These are phyloP conservation scores for Drosophila mulleri DNA, from an alignment of 2,888 invertebrate genomes.

Conservation along the genomic window DNA sequence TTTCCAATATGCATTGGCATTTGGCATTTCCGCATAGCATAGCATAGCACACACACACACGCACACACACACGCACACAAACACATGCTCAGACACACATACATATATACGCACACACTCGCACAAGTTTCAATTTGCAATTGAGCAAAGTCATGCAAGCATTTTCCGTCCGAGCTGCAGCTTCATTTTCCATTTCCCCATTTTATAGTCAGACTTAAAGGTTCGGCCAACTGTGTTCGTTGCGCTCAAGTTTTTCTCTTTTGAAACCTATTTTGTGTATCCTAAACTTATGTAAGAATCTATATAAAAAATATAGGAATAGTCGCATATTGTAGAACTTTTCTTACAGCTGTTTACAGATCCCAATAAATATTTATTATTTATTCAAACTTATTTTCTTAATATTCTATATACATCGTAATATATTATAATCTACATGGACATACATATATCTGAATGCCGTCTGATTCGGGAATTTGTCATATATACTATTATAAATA, in stretches of 20 bases:
- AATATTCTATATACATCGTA: no score
- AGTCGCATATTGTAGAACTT: neutral
- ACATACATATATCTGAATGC: no score
- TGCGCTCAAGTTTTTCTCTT: slow-evolving; percentile 31
- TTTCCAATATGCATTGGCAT: slow-evolving; percentile 76
- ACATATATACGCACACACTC: neutral
- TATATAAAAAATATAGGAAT: neutral
- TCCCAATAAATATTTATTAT: neutral
- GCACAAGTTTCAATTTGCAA: slow-evolving; percentile 59
- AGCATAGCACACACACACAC: slow-evolving; percentile 3
- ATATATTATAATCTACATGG: no score
- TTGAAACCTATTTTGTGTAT: slow-evolving; percentile 4
- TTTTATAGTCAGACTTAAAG: slow-evolving; percentile 23
- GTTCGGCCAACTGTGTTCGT: slow-evolving; percentile 19
- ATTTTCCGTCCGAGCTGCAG: slow-evolving; percentile 54
- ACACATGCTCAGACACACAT: neutral
- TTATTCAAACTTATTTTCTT: no score
- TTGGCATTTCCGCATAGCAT: slow-evolving; percentile 55
- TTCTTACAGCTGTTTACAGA: neutral
- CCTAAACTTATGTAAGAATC: neutral
- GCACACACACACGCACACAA: slow-evolving; percentile 2
- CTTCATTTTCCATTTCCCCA: slow-evolving; percentile 46
- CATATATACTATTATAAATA: no score
- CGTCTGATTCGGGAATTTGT: no score
- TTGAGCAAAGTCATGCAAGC: slow-evolving; percentile 60